Percentiles rank a stretch among this genome's conserved stretches.
phyloP scores from a whole-genome alignment of 92 coral and sea anemone genomes.

The Palythoa caribaeorum region DNA sequence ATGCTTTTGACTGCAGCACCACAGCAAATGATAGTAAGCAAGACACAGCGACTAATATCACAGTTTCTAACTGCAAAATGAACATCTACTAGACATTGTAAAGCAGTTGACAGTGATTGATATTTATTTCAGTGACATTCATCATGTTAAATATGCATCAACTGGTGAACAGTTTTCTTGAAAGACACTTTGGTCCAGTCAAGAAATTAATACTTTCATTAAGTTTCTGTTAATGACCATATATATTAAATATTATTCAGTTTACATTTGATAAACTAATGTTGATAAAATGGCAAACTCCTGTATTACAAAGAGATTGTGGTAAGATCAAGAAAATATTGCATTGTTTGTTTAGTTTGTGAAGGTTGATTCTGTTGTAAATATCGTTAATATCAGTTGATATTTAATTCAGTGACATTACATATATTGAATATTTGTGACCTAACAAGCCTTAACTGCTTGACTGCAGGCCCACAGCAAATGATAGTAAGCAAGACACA shows the following conservation, averaged over 20 bases:
- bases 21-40: conserved; percentile 34
- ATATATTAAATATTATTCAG: neutral
- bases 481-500: conserved; percentile 38
- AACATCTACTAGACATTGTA: conserved; percentile 4
- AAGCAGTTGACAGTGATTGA: conserved; percentile 20
- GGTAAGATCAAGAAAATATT: neutral
- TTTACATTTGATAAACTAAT: neutral
- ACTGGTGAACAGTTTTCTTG: conserved; percentile 2
- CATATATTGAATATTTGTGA: no score
- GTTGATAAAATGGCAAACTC: neutral
- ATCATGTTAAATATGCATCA: neutral
- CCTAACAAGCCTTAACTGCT: neutral
- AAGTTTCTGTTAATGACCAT: conserved; percentile 19
- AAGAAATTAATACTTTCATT: conserved; percentile 5
- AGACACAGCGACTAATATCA: conserved; percentile 43
- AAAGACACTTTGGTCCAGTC: neutral
- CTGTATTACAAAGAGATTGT: neutral
- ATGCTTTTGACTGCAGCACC: conserved; percentile 41
- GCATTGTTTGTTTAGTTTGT: neutral
- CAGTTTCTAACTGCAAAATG: conserved; percentile 50
- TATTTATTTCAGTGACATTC: neutral
- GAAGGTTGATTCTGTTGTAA: neutral
- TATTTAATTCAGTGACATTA: neutral
- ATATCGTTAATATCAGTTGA: neutral
- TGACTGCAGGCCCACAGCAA: conserved; percentile 36